These are phyloP conservation scores for Sula dactylatra DNA, from an alignment of 2,113 vertebrate genomes.

Conservation along the genomic window DNA sequence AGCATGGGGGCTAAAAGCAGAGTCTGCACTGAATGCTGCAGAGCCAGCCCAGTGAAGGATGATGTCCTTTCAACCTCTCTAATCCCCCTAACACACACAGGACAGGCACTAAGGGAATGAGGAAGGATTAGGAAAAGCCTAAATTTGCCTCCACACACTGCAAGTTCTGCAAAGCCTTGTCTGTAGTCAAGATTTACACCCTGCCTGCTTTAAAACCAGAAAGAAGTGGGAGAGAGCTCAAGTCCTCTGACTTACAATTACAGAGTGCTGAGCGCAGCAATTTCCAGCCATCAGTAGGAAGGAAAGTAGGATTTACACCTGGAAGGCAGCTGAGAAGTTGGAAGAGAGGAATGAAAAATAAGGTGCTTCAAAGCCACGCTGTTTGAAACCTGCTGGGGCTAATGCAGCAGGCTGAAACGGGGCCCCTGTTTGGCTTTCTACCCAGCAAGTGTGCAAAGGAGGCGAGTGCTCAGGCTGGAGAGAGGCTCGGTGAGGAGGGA, in stretches of 20 bases:
- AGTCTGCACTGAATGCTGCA: not conserved
- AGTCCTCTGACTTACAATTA: not conserved
- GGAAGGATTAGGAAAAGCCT: not conserved
- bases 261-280: not conserved
- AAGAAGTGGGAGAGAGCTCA: not conserved
- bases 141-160: rapidly evolving
- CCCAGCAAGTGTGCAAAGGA: not conserved
- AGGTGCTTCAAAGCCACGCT: not conserved
- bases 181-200: not conserved
- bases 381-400: not conserved
- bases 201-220: not conserved
- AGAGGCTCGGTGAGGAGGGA: not conserved
- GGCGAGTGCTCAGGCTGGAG: not conserved
- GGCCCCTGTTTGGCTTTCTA: not conserved
- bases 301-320: not conserved
- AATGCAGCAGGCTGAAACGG: not conserved
- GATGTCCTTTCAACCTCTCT: not conserved
- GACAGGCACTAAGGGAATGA: not conserved
- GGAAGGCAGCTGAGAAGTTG: not conserved
- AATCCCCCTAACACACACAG: not conserved
- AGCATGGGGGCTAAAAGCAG: not conserved
- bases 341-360: not conserved
- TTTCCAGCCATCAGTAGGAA: not conserved
- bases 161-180: not conserved
- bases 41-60: not conserved